Percentiles rank a stretch among this genome's conserved stretches.
phyloP scores from a whole-genome alignment of 2,888 invertebrate genomes.

The Microdon myrmicae region DNA sequence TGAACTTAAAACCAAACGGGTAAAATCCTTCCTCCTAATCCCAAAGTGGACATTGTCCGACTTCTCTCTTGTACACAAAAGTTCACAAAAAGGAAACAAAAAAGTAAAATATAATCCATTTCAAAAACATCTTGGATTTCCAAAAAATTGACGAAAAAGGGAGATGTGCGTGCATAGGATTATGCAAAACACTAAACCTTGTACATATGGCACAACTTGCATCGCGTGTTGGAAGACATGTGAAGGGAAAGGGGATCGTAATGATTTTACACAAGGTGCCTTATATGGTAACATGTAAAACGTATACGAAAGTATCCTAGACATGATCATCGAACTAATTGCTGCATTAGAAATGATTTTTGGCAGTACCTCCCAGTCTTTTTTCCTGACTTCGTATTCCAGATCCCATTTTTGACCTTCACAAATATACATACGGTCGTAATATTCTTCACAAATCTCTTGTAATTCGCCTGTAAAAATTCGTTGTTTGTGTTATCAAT shows the following conservation, averaged over 20 bases:
- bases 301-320: slow-evolving; percentile 11
- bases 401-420: slow-evolving; percentile 99
- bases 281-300: slow-evolving; percentile 25
- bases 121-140: slow-evolving; percentile 5
- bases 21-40: no score
- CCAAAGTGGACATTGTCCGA: no score
- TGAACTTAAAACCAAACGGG: no score
- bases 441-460: slow-evolving; percentile 94
- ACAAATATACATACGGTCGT: slow-evolving; percentile 96
- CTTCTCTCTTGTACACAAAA: no score
- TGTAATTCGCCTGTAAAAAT: slow-evolving; percentile 74
- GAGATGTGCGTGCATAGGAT: slow-evolving; percentile 44
- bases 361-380: slow-evolving; percentile 97
- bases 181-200: slow-evolving; percentile 40
- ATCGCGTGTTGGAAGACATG: slow-evolving; percentile 38
- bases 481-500: slow-evolving; percentile 50
- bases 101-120: slow-evolving; percentile 20
- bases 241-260: slow-evolving; percentile 38
- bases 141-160: slow-evolving; percentile 11
- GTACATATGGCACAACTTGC: slow-evolving; percentile 38
- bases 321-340: slow-evolving; percentile 13
- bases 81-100: slow-evolving; percentile 22
- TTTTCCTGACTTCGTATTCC: slow-evolving; percentile 99
- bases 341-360: slow-evolving; percentile 11
- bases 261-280: slow-evolving; percentile 47